phyloP scores from a whole-genome alignment of 1,140 invertebrate genomes.

The Spodoptera frugiperda region DNA sequence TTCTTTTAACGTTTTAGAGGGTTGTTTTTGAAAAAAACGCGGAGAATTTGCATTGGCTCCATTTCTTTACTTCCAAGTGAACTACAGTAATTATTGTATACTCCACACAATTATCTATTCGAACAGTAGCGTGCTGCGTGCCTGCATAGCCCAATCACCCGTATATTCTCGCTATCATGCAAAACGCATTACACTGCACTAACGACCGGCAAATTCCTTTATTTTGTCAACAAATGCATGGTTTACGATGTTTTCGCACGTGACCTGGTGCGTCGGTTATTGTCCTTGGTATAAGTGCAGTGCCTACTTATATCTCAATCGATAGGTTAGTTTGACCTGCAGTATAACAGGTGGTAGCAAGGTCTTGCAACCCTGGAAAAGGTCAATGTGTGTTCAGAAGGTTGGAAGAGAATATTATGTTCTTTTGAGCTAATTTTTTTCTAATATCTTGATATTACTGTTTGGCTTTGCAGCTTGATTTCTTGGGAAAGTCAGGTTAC shows the following conservation, averaged over 20 bases:
- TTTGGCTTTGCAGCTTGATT: no score
- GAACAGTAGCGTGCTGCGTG: not conserved
- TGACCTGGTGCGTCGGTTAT: not conserved
- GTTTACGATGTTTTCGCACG: slow-evolving; percentile 8
- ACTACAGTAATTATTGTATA: not conserved
- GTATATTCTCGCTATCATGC: slow-evolving; percentile 1
- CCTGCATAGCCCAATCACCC: not conserved
- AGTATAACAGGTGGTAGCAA: not conserved
- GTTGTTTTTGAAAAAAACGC: no score
- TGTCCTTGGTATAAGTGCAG: not conserved
- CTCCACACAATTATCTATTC: not conserved
- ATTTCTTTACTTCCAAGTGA: no score
- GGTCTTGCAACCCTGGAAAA: not conserved
- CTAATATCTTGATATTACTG: no score
- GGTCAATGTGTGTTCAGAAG: not conserved
- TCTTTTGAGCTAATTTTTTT: no score
- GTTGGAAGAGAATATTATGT: no score
- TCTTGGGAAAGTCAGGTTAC: no score
- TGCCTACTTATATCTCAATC: not conserved
- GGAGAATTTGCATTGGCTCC: not conserved
- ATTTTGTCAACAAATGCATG: slow-evolving; percentile 36
- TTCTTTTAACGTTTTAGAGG: no score
- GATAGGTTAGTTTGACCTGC: not conserved
- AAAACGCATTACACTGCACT: slow-evolving; percentile 20
- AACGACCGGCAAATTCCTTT: slow-evolving; percentile 51